phyloP scores from a whole-genome alignment of 1,140 invertebrate genomes.

The Papilio machaon region DNA sequence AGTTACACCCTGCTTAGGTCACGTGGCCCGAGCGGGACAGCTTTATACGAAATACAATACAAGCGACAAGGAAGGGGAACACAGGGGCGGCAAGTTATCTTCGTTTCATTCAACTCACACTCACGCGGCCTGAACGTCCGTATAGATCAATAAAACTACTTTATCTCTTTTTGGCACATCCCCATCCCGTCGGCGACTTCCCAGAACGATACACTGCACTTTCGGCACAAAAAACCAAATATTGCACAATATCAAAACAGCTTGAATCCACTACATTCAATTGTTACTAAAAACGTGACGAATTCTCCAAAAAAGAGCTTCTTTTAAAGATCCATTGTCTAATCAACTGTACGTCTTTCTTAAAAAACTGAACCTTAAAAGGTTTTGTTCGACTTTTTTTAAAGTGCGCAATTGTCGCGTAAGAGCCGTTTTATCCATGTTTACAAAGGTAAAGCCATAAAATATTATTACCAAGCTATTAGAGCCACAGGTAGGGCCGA shows the following conservation, averaged over 20 bases:
- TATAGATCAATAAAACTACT: constrained; percentile 84
- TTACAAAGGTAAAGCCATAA: constrained; percentile 78
- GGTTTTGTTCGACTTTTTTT: constrained; percentile 38
- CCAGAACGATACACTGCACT: constrained; percentile 73
- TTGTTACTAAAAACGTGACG: constrained; percentile 47
- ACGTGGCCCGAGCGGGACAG: constrained; percentile 74
- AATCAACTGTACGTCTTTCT: constrained; percentile 48
- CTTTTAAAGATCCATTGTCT: constrained; percentile 47
- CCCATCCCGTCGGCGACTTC: constrained; percentile 78
- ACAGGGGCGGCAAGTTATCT: constrained; percentile 80
- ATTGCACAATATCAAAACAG: constrained; percentile 46
- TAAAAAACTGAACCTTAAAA: constrained; percentile 59
- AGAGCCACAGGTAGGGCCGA: constrained; percentile 74
- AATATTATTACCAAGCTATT: constrained; percentile 75
- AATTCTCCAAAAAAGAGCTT: constrained; percentile 41
- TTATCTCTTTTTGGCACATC: constrained; percentile 84
- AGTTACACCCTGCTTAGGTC: constrained; percentile 82
- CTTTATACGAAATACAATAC: constrained; percentile 51
- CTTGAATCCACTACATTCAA: constrained; percentile 32
- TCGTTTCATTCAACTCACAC: constrained; percentile 82
- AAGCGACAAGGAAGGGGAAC: constrained; percentile 60
- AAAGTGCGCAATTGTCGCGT: constrained; percentile 62
- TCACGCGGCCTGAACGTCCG: constrained; percentile 78
- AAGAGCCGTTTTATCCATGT: constrained; percentile 68
- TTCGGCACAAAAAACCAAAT: constrained; percentile 61